Evolutionary conservation across 2,113 vertebrate genomes (phyloP).

Genomic region (Danionella cerebrum): DNA sequence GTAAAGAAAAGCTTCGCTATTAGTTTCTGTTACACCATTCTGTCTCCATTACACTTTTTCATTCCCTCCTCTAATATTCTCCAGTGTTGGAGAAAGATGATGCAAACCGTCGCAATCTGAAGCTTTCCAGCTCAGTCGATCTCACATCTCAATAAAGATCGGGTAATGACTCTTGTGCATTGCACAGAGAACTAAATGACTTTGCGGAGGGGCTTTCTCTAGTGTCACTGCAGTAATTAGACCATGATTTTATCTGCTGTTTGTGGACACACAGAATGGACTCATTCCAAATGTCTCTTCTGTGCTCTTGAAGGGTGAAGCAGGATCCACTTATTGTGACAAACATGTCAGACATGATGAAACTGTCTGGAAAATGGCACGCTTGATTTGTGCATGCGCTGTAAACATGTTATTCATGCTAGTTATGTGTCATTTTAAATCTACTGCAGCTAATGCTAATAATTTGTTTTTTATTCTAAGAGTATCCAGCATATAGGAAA

Average conservation of each 20-base stretch:
- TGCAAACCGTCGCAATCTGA: conserved; percentile 24
- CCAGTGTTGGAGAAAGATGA: conserved; percentile 17
- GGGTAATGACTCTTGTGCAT: conserved; percentile 26
- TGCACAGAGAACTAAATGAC: background rate
- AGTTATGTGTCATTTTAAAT: too few species aligned
- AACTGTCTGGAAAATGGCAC: too few species aligned
- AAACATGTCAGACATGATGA: too few species aligned
- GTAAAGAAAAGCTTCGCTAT: background rate
- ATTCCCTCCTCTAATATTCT: background rate
- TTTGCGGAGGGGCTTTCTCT: conserved; percentile 9
- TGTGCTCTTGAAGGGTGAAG: background rate
- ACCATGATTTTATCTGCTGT: conserved; percentile 21
- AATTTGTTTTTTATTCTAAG: too few species aligned
- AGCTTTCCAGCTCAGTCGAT: background rate
- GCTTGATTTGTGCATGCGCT: too few species aligned
- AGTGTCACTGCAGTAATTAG: conserved; percentile 26
- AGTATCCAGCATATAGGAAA: too few species aligned
- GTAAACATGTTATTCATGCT: too few species aligned
- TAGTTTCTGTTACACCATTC: background rate
- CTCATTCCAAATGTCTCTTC: background rate
- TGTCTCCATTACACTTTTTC: conserved; percentile 1
- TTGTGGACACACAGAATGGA: conserved; percentile 11
- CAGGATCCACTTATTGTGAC: too few species aligned
- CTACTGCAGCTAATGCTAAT: too few species aligned
- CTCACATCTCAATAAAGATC: conserved; percentile 2